phyloP scores from a whole-genome alignment of 2,113 vertebrate genomes.

The Nymphicus hollandicus region DNA sequence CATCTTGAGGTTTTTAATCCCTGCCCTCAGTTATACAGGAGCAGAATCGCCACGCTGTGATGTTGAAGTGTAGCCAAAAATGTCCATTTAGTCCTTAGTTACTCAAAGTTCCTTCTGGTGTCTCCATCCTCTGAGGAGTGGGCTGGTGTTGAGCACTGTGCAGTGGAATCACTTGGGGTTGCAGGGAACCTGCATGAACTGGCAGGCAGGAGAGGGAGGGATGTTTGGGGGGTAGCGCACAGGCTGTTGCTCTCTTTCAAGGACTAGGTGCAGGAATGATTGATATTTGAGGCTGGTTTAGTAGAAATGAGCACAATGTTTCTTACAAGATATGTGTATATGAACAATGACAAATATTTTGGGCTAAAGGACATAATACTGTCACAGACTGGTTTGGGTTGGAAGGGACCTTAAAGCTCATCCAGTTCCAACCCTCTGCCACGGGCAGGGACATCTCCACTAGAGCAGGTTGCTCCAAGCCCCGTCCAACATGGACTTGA shows the following conservation, averaged over 20 bases:
- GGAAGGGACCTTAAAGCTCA: neutral
- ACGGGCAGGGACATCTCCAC: neutral
- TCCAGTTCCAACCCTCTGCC: neutral
- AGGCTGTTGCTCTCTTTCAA: neutral
- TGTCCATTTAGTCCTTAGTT: neutral
- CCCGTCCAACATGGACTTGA: neutral
- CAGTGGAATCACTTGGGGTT: neutral
- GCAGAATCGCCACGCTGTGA: neutral
- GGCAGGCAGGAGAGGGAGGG: rapidly evolving
- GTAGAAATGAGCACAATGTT: neutral
- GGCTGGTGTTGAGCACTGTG: rapidly evolving
- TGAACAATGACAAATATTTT: neutral
- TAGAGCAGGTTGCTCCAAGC: neutral
- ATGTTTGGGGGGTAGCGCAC: rapidly evolving
- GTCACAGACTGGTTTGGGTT: neutral
- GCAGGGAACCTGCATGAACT: neutral
- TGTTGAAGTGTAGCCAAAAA: neutral
- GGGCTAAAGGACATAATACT: neutral
- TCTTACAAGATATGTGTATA: neutral
- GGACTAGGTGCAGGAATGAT: neutral
- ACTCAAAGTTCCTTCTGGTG: neutral
- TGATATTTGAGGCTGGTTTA: neutral
- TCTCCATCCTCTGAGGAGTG: neutral
- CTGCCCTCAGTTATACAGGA: neutral
- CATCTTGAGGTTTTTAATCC: neutral